Evolutionary conservation across 2,797 vertebrate genomes (phyloP).

Genomic region (Pseudotriccus pelzelni): DNA sequence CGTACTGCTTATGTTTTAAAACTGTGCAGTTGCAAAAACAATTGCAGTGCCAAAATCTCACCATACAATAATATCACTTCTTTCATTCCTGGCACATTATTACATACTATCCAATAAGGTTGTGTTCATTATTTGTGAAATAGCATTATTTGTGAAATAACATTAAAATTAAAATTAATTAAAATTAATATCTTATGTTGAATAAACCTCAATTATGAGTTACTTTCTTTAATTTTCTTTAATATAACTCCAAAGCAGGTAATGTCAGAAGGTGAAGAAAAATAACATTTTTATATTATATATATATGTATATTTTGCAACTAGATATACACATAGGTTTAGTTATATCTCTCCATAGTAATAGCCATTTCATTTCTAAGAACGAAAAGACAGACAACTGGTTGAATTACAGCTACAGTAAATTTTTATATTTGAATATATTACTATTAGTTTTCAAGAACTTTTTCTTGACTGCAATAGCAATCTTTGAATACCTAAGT

Average conservation of each 20-base stretch:
- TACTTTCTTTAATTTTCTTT: constrained; percentile 62
- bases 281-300: background rate
- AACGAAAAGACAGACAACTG: constrained; percentile 67
- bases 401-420: constrained; percentile 46
- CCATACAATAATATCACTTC: constrained; percentile 31
- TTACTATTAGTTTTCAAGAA: constrained; percentile 52
- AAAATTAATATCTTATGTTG: too few species aligned
- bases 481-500: constrained; percentile 22
- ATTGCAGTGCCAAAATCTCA: constrained; percentile 43
- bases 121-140: constrained; percentile 47
- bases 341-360: background rate
- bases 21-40: constrained; percentile 48
- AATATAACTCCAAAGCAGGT: constrained; percentile 25
- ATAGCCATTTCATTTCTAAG: constrained; percentile 53
- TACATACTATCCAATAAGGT: background rate
- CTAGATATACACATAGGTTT: background rate
- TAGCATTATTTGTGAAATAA: too few species aligned
- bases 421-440: constrained; percentile 37
- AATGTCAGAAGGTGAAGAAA: background rate
- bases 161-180: too few species aligned
- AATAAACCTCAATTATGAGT: constrained; percentile 37
- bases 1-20: constrained; percentile 35
- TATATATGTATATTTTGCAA: background rate
- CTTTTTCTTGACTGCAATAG: constrained; percentile 9
- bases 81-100: constrained; percentile 2